These are phyloP conservation scores for Poeciliopsis turneri DNA, from an alignment of 2,797 vertebrate genomes.

Conservation along the genomic window DNA sequence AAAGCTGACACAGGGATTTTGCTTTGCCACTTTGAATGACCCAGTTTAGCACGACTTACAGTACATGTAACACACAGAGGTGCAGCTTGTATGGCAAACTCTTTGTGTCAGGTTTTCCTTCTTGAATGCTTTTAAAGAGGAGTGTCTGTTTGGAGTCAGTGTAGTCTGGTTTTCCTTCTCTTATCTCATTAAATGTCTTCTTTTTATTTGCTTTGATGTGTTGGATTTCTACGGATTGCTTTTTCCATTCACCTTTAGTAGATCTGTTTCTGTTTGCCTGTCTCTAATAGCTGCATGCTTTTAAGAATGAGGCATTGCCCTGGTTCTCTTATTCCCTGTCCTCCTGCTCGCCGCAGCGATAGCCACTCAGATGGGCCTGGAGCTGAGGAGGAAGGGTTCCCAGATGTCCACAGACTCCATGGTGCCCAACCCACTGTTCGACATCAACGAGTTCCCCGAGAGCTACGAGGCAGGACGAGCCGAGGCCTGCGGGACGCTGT, in stretches of 20 bases:
- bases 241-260: constrained; percentile 44
- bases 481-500: constrained; percentile 94
- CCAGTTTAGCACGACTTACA: constrained; percentile 37
- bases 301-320: constrained; percentile 25
- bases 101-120: constrained; percentile 79
- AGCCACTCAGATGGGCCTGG: constrained; percentile 91
- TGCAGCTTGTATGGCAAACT: constrained; percentile 60
- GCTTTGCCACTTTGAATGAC: constrained; percentile 49
- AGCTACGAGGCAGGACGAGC: constrained; percentile 96
- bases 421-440: constrained; percentile 92
- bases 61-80: constrained; percentile 25
- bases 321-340: constrained; percentile 65
- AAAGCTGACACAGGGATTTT: constrained; percentile 81
- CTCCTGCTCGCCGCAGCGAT: constrained; percentile 85
- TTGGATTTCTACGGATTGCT: constrained; percentile 24
- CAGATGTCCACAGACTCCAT: constrained; percentile 95
- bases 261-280: constrained; percentile 52
- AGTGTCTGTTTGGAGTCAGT: constrained; percentile 63
- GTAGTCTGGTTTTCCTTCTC: constrained; percentile 40
- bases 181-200: constrained; percentile 56
- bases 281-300: constrained; percentile 60
- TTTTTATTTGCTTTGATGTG: constrained; percentile 48
- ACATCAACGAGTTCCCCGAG: constrained; percentile 93
- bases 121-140: constrained; percentile 65
- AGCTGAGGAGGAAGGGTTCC: constrained; percentile 92